These are phyloP conservation scores for Motacilla tschutschensis DNA, from an alignment of 2,113 vertebrate species.

Conservation along the genomic window DNA sequence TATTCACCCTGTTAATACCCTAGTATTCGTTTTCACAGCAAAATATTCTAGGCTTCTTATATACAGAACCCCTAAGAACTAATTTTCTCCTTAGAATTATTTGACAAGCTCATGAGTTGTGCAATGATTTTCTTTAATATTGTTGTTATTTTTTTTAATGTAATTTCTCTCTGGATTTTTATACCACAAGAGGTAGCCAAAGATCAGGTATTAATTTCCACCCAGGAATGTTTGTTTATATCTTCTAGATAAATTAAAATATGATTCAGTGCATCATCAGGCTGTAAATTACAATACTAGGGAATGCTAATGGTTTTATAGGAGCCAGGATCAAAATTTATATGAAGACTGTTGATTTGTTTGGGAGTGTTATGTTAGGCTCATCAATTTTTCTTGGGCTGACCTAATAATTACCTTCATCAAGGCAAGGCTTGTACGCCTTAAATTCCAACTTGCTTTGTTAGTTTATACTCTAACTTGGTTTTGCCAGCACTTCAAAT, in stretches of 20 bases:
- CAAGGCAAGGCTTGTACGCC: background rate
- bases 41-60: background rate
- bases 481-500: background rate
- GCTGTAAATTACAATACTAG: conserved; percentile 42
- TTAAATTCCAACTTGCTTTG: background rate
- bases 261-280: conserved; percentile 46
- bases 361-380: background rate
- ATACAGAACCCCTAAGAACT: background rate
- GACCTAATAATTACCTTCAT: conserved; percentile 30
- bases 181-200: conserved; percentile 50
- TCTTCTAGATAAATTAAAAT: conserved; percentile 46
- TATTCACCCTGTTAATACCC: background rate
- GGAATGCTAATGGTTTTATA: conserved; percentile 22
- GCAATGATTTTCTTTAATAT: background rate
- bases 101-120: background rate
- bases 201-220: conserved; percentile 53
- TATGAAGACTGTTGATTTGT: conserved; percentile 11
- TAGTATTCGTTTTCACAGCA: background rate
- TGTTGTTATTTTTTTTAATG: background rate
- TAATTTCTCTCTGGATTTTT: conserved; percentile 27
- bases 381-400: conserved; percentile 20
- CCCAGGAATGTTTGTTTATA: conserved; percentile 30
- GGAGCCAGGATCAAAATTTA: conserved; percentile 35
- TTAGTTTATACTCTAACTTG: background rate
- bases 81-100: background rate